These are phyloP conservation scores for Diabrotica balteata DNA, from an alignment of 2,888 invertebrate species.

Conservation along the genomic window DNA sequence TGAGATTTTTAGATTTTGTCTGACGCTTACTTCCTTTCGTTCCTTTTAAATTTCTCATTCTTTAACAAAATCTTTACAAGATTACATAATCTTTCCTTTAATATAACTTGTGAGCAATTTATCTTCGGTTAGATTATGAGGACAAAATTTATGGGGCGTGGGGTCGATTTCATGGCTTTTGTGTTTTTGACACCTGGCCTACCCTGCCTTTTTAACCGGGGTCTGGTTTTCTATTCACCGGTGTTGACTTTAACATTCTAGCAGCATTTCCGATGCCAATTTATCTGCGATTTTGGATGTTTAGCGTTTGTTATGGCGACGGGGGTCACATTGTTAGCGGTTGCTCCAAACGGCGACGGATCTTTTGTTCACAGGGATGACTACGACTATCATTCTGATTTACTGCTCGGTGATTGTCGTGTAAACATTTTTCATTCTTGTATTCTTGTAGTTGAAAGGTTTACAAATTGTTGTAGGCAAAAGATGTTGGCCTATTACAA, in stretches of 20 bases:
- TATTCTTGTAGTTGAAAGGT: neutral
- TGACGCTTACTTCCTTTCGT: no score
- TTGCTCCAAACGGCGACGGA: constrained; percentile 30
- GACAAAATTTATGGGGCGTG: constrained; percentile 49
- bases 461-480: no score
- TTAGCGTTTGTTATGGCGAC: constrained; percentile 37
- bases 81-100: constrained; percentile 14
- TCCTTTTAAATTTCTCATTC: no score
- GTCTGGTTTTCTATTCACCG: constrained; percentile 45
- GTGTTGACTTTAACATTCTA: constrained; percentile 48
- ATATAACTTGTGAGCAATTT: constrained; percentile 21
- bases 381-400: constrained; percentile 39
- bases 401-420: constrained; percentile 41
- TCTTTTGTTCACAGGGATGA: constrained; percentile 32
- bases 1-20: no score
- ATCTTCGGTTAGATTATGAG: constrained; percentile 25
- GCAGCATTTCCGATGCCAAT: constrained; percentile 49
- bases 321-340: constrained; percentile 34
- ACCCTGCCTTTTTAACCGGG: constrained; percentile 57
- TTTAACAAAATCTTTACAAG: constrained; percentile 6
- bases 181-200: constrained; percentile 59
- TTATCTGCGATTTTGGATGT: constrained; percentile 48
- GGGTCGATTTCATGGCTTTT: constrained; percentile 54
- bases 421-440: constrained; percentile 20
- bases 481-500: no score